Evolutionary conservation across 2,797 vertebrate species (phyloP).

Genomic region (Ataeniobius toweri): DNA sequence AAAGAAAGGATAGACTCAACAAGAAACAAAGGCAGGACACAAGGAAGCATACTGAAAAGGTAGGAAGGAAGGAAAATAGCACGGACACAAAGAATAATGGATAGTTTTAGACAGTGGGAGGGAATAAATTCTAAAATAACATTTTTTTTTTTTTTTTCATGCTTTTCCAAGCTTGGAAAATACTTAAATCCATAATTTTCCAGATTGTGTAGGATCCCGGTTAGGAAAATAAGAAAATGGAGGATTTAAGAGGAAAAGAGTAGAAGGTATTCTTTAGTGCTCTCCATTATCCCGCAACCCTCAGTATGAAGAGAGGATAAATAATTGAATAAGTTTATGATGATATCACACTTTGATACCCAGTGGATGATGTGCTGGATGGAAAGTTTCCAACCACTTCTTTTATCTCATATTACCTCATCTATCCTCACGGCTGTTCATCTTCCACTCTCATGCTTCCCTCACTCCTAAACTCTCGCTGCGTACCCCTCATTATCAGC

Average conservation of each 20-base stretch:
- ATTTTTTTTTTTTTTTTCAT: not conserved
- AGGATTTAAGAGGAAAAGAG: not conserved
- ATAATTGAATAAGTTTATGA: slow-evolving; percentile 79
- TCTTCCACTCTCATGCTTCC: slow-evolving; percentile 14
- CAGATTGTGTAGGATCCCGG: not conserved
- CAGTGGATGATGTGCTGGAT: slow-evolving; percentile 53
- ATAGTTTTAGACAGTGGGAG: not conserved
- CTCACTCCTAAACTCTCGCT: slow-evolving; percentile 30
- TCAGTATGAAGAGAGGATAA: slow-evolving; percentile 67
- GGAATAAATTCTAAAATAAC: not conserved
- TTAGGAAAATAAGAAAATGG: not conserved
- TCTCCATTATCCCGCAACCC: slow-evolving; percentile 37
- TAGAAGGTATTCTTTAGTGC: slow-evolving; percentile 19
- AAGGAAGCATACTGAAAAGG: no score
- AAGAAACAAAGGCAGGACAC: no score
- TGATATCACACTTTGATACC: slow-evolving; percentile 75
- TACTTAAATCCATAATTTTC: not conserved
- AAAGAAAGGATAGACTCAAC: no score
- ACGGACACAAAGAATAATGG: no score
- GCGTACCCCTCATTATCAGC: slow-evolving; percentile 37
- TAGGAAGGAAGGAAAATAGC: no score
- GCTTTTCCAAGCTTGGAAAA: not conserved
- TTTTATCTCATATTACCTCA: slow-evolving; percentile 44
- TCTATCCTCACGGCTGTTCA: slow-evolving; percentile 20
- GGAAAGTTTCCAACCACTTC: slow-evolving; percentile 62